phyloP scores from a whole-genome alignment of 2,888 invertebrate species.

The Erpobdella octoculata region DNA sequence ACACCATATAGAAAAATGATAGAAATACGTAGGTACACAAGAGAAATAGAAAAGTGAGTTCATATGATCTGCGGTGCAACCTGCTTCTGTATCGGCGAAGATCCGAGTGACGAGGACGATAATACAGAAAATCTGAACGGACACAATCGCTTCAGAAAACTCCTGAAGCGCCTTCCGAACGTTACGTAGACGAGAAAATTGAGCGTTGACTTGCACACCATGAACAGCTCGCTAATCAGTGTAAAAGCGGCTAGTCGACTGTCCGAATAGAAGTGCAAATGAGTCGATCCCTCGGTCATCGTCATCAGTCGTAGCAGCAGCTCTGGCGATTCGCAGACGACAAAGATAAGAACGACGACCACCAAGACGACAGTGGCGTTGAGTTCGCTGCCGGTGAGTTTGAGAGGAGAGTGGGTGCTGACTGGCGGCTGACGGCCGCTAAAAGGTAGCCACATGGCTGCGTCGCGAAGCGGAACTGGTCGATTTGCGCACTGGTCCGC shows the following conservation, averaged over 20 bases:
- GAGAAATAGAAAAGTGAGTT: too few relatives aligned
- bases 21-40: too few relatives aligned
- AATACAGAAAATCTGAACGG: not conserved
- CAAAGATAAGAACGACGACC: conserved; percentile 35
- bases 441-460: conserved; percentile 6
- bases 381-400: conserved; percentile 29
- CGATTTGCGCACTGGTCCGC: not conserved
- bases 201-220: conserved; percentile 36
- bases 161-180: conserved; percentile 36
- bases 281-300: conserved; percentile 20
- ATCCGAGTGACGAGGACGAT: not conserved
- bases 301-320: conserved; percentile 29
- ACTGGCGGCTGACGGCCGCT: conserved; percentile 1
- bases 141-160: conserved; percentile 24
- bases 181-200: conserved; percentile 38
- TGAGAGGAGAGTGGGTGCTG: not conserved
- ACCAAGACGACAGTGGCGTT: conserved; percentile 37
- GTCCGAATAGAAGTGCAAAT: not conserved
- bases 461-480: too few relatives aligned
- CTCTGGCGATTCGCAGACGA: conserved; percentile 37
- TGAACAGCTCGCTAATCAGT: conserved; percentile 28
- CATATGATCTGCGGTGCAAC: conserved; percentile 7
- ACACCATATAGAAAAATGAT: not conserved
- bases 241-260: not conserved
- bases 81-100: conserved; percentile 3